A percentile compares a stretch with the other conserved stretches of the same genome.
Evolutionary conservation across 2,888 invertebrate species (phyloP).

Genomic region (Habrosyne pyritoides): DNA sequence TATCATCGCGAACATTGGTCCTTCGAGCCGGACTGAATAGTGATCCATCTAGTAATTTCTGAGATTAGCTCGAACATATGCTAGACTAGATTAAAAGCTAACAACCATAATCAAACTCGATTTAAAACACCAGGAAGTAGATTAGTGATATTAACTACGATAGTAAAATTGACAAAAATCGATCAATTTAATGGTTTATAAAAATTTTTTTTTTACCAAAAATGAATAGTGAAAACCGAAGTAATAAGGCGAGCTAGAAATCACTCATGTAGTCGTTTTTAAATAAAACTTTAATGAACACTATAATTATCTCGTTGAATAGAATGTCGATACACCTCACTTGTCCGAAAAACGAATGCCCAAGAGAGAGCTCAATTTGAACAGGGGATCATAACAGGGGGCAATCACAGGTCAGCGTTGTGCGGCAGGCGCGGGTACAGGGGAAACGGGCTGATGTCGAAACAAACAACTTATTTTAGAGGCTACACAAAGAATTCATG

Average conservation of each 20-base stretch:
- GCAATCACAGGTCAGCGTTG: slow-evolving; percentile 59
- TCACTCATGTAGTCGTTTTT: not conserved
- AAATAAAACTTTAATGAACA: slow-evolving; percentile 8
- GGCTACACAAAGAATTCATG: slow-evolving; percentile 73
- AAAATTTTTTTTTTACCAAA: too few species aligned
- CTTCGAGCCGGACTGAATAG: too few species aligned
- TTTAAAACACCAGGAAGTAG: too few species aligned
- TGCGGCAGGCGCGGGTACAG: slow-evolving; percentile 24
- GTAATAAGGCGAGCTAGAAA: not conserved
- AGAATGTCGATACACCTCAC: slow-evolving; percentile 34
- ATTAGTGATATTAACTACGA: too few species aligned
- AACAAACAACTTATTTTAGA: slow-evolving; percentile 76
- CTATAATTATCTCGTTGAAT: slow-evolving; percentile 6
- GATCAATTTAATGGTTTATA: too few species aligned
- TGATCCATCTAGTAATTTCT: too few species aligned
- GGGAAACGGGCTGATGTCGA: slow-evolving; percentile 52
- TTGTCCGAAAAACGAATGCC: slow-evolving; percentile 8
- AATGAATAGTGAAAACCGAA: not conserved
- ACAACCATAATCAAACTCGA: too few species aligned
- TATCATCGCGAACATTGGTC: too few species aligned
- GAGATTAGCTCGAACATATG: too few species aligned
- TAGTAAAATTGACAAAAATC: too few species aligned
- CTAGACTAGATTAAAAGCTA: too few species aligned
- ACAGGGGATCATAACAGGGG: slow-evolving; percentile 42
- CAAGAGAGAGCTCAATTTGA: slow-evolving; percentile 22